Base-by-base conservation (phyloP, 2,888 invertebrate genomes). In the Druceiella hillmani region DNA sequence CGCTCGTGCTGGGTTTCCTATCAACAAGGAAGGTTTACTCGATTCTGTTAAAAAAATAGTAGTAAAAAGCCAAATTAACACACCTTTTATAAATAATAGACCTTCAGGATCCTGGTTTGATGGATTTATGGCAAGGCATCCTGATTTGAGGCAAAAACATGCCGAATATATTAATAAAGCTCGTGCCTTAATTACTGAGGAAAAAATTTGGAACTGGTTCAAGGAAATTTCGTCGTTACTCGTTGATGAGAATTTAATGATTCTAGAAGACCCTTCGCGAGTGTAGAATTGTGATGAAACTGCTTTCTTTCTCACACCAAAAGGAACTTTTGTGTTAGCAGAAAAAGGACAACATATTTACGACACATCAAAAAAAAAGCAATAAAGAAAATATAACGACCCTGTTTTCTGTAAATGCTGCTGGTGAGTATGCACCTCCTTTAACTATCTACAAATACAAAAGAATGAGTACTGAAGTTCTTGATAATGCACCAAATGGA, bases 21-120 rank as follows among this genome's bases (percentile, higher is more conserved):
- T 46, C 15, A 45, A 50, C 35, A 49, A 49, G 27, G 47, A 48
- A 32, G 48, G 50, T 14, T 44, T 50, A 44, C 27, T 47, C 12
- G 50, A 50, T 17, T 22, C n/a, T n/a, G n/a, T n/a, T n/a, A n/a
- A 50, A 15, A 49, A 49, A 47, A 49, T 50, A 22, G 48, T 49
- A 4, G 39, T 26, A 5, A 43, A 44, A 24, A 47, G 45, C 9
- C 14, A 47, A 17, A 28, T 50, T 20, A 27, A 17, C 1, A 50
- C 48, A 38, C 47, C 50, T 33, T 49, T 50, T 42, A 44, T 44
- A 44, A 45, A 49, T 41, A 11, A 47, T 25, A 39, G 46, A 33
- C 43, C 44, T 35, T 40, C 37, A 33, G 46, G 46, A 33, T 49
- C 45, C 26, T 47, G 46, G 49, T 46, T 49, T 27, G 37, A 43